These are phyloP conservation scores for Drosophila neonasuta DNA, from an alignment of 2,888 invertebrate species.

Conservation along the genomic window DNA sequence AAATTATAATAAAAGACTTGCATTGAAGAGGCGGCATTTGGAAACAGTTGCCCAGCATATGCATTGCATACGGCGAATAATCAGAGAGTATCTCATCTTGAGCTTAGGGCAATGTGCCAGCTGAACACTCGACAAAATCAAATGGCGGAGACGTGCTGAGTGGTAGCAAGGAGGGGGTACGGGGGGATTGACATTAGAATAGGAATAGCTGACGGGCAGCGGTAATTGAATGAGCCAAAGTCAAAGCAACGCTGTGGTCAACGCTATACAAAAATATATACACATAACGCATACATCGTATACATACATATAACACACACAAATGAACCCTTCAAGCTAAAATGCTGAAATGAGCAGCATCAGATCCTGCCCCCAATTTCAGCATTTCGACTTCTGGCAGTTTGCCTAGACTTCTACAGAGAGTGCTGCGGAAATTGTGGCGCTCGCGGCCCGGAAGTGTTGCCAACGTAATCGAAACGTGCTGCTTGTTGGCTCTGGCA, in stretches of 20 bases:
- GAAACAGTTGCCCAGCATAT: slow-evolving; percentile 36
- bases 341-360: slow-evolving; percentile 52
- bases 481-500: slow-evolving; percentile 43
- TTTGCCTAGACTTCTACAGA: slow-evolving; percentile 51
- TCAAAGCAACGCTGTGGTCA: slow-evolving; percentile 52
- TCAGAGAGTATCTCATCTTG: slow-evolving; percentile 38
- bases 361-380: slow-evolving; percentile 37
- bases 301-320: slow-evolving; percentile 11
- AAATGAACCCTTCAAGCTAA: slow-evolving; percentile 70
- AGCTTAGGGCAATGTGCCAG: slow-evolving; percentile 65
- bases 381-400: slow-evolving; percentile 51
- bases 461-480: slow-evolving; percentile 75
- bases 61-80: slow-evolving; percentile 15
- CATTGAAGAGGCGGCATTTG: slow-evolving; percentile 38
- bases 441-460: slow-evolving; percentile 74
- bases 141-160: slow-evolving; percentile 8
- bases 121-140: slow-evolving; percentile 68
- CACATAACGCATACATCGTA: background rate
- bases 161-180: background rate
- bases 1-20: slow-evolving; percentile 59
- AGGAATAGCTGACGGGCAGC: slow-evolving; percentile 62
- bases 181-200: slow-evolving; percentile 49
- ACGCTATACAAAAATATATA: slow-evolving; percentile 28
- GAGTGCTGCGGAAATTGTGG: slow-evolving; percentile 65
- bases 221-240: slow-evolving; percentile 70